Conservation (phyloP, 2,113 vertebrate genomes). For the Nothocercus nigrocapillus region DNA sequence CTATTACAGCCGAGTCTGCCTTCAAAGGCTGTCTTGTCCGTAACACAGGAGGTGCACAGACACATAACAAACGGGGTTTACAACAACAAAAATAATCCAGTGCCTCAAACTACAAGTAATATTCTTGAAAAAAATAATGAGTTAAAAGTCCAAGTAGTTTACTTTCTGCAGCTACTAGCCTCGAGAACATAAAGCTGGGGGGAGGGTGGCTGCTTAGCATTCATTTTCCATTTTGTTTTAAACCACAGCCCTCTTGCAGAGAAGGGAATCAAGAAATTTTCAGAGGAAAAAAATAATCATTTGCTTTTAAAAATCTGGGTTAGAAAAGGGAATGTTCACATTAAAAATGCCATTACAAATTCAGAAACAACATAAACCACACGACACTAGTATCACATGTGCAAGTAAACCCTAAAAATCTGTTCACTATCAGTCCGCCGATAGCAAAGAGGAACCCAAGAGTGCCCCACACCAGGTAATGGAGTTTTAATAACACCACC, state of each 20-base stretch:
- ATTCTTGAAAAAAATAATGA: not conserved
- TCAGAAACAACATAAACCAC: not conserved
- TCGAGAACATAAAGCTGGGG: not conserved
- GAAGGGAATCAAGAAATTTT: not conserved
- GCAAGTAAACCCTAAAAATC: not conserved
- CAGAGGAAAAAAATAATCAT: not conserved
- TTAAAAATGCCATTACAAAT: not conserved
- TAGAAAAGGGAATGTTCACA: not conserved
- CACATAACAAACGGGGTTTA: not conserved
- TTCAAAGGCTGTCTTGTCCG: not conserved
- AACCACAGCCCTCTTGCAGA: not conserved
- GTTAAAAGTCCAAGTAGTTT: not conserved
- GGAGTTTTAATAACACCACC: not conserved
- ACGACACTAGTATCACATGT: not conserved
- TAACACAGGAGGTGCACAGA: not conserved
- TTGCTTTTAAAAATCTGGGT: not conserved
- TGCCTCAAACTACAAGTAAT: not conserved
- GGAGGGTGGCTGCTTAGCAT: not conserved
- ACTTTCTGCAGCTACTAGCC: not conserved
- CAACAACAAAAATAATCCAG: not conserved
- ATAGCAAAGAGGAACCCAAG: not conserved
- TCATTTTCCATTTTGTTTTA: not conserved
- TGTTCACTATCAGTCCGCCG: not conserved
- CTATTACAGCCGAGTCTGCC: not conserved
- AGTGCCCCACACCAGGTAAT: accelerated